Base-by-base conservation (phyloP, 2,888 invertebrate species). In the Meghimatium bilineatum region DNA sequence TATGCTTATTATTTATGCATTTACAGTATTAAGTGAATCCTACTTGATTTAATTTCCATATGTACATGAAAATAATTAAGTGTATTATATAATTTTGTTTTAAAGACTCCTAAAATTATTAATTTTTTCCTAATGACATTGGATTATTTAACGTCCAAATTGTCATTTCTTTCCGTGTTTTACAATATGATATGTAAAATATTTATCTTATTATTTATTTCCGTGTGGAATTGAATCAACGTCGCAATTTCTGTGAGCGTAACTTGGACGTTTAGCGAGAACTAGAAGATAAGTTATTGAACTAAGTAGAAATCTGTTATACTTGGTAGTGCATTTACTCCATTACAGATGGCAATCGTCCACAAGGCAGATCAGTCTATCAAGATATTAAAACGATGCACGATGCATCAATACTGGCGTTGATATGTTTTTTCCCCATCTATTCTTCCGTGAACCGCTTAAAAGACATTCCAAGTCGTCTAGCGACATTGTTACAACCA, bases 191-290 rank as follows among this genome's bases (percentile, higher is more conserved):
- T 63, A 23, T n/a, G 5, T n/a, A 63, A 63, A n/a, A 26, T 20
- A 12, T 44, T 8, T 6, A 3, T 23, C n/a, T 44, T 72, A 29
- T n/a, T n/a, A 44, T 29, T 14, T 10, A 36, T 23, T 2, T 17
- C 20, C 23, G 23, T 56, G 2, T 44, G 72, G 23, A 44, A 72
- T 44, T 38, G 36, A 44, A 26, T n/a, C 20, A 69, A 38, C 23
- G 23, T 36, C 36, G 23, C 26, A 69, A 69, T 72, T 44, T 72
- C 17, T n/a, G 72, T 10, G 44, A 29, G n/a, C 44, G 44, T 72
- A n/a, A 49, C 44, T n/a, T 44, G n/a, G 72, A 72, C 72, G 72
- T 72, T 72, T 72, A 72, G 72, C 72, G 72, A 72, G 72, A 49
- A 72, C 72, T 72, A 44, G 29, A 38, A 72, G 72, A 6, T 49